phyloP scores from a whole-genome alignment of 2,888 invertebrate genomes.

The Falcaria lacertinaria region DNA sequence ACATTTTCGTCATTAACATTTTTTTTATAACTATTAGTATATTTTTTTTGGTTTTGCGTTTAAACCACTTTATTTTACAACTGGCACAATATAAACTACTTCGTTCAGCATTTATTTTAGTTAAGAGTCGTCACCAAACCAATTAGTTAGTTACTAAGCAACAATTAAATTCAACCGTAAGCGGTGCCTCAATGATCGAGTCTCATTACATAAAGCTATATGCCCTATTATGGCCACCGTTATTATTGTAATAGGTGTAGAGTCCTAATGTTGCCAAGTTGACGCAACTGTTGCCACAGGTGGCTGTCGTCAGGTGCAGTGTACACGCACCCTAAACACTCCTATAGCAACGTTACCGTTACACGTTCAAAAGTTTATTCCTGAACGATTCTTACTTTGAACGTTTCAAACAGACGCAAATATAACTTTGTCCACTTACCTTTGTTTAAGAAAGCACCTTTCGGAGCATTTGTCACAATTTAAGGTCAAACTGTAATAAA shows the following conservation, averaged over 20 bases:
- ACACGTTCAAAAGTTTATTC: background rate
- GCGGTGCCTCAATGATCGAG: slow-evolving; percentile 18
- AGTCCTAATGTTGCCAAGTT: slow-evolving; percentile 42
- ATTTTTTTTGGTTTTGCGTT: too few species aligned
- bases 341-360: slow-evolving; percentile 4
- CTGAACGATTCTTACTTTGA: background rate
- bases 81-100: too few species aligned
- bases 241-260: slow-evolving; percentile 41
- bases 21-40: too few species aligned
- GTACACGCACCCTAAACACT: slow-evolving; percentile 43
- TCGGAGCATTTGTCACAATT: slow-evolving; percentile 39
- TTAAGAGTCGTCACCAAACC: background rate
- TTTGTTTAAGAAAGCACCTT: slow-evolving; percentile 49
- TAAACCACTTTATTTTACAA: too few species aligned
- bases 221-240: slow-evolving; percentile 43
- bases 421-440: slow-evolving; percentile 20
- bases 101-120: background rate
- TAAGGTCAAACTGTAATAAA: slow-evolving; percentile 38
- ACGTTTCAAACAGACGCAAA: slow-evolving; percentile 8
- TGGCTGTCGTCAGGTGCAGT: slow-evolving; percentile 61
- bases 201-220: slow-evolving; percentile 17
- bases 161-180: slow-evolving; percentile 18
- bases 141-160: background rate
- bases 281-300: slow-evolving; percentile 64
- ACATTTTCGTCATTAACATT: too few species aligned